These are phyloP conservation scores for Ooceraea biroi DNA, from an alignment of 1,140 invertebrate genomes.

Conservation along the genomic window DNA sequence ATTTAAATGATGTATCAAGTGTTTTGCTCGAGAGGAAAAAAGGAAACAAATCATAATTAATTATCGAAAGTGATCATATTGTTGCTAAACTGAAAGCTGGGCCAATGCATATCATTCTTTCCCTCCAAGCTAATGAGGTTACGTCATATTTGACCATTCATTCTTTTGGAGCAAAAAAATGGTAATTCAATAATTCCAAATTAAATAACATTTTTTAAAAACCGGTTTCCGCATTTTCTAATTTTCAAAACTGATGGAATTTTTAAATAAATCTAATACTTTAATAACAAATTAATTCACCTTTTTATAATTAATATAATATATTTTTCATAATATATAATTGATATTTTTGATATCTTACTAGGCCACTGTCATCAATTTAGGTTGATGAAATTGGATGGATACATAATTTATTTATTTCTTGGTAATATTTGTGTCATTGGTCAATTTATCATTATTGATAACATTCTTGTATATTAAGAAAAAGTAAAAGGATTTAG, in stretches of 20 bases:
- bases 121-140: constrained; percentile 65
- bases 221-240: background rate
- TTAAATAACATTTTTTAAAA: too few species aligned
- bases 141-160: constrained; percentile 16
- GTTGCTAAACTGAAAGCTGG: constrained; percentile 35
- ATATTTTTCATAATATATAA: too few species aligned
- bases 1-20: constrained; percentile 6
- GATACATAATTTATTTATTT: too few species aligned
- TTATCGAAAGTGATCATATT: constrained; percentile 14
- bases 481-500: background rate
- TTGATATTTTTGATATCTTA: too few species aligned
- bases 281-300: background rate
- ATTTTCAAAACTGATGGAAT: background rate
- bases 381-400: too few species aligned
- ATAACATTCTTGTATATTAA: constrained; percentile 34
- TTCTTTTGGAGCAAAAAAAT: constrained; percentile 24
- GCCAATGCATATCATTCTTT: constrained; percentile 77
- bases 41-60: constrained; percentile 8
- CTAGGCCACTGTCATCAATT: too few species aligned
- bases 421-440: too few species aligned
- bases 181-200: background rate
- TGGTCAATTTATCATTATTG: background rate
- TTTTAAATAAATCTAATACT: background rate
- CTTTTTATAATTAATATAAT: background rate
- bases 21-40: background rate